Base-by-base conservation (phyloP, 2,797 vertebrate genomes). In the Nasua narica region DNA sequence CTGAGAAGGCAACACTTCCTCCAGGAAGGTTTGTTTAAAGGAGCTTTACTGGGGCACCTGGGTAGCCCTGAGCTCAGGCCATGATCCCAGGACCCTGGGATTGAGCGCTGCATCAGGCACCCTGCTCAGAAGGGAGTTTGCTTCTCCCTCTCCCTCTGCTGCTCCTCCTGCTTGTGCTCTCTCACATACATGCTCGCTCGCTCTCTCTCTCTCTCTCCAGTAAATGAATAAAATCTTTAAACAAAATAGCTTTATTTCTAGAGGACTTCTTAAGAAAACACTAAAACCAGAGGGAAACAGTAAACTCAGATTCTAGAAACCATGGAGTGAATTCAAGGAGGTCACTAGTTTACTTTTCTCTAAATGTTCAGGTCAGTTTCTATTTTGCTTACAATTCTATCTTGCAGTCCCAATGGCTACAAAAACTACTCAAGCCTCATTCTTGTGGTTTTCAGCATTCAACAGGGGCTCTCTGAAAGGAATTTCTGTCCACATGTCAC, bases 381-480 rank as follows among this genome's bases (percentile, higher is more conserved):
- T 83, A 81, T 79, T 93, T 84, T 91, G 76, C 52, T 84, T 97
- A 81, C 25, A 92, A 93, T 91, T 91, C n/a, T 94, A 84, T 40
- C 37, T 79, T 94, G 27, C 23, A 78, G 65, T 97, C 90, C 78
- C 74, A 14, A 32, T 37, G 81, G 95, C 18, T 90, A 58, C 76
- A 58, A 37, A 96, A 74, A 83, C 15, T 52, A 96, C 46, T 27
- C 56, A 87, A 65, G 23, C 2, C 88, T 97, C 35, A 46, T 77
- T 95, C 89, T 87, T 76, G 52, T 94, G 77, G 54, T 92, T 97
- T 97, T 96, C 87, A 96, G 87, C 19, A 94, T 58, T 58, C n/a
- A 12, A 12, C 35, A 87, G 54, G 56, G 94, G 87, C 62, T 84
- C 92, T 90, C 92, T 37, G 87, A 78, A 95, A 92, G 21, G 27